Evolutionary conservation across 2,888 invertebrate genomes (phyloP), one percentile per base, ranked within the genome.

Genomic region (Lasius fuliginosus): DNA sequence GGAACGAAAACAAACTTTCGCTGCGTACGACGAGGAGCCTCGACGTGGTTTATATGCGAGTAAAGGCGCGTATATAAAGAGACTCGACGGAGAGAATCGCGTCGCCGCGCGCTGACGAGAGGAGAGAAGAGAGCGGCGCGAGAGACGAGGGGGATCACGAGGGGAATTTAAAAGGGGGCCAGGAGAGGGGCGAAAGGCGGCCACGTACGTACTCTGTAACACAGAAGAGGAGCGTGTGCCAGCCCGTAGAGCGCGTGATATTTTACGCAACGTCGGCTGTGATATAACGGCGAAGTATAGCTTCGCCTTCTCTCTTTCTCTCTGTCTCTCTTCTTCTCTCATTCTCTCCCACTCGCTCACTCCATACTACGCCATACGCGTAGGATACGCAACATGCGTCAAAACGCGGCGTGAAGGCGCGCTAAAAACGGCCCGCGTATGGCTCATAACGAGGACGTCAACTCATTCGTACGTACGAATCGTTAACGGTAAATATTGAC

Each of bases 231-330:
- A 86, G 84, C 65, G 87, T 86, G 88, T 86, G 87, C 86, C 87
- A 87, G 85, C 69, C 75, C 27, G 73, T 40, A 58, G 58, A 86
- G 86, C 87, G 85, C 87, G 86, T 86, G 64, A 79, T 77, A 89
- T 90, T 92, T 92, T 92, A 92, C 92, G 92, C 92, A 92, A 92
- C 88, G 89, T 76, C 86, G 89, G 73, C 87, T 90, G 92, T 92
- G 92, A 92, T 91, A 91, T 92, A 90, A 92, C 91, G 86, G 76
- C 82, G 67, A 84, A 64, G 42, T 86, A 81, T 79, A 79, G 73
- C 79, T 62, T 71, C 58, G 56, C 46, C 18, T 56, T 36, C 53
- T 42, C 69, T 53, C 53, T 23, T 30, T 33, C n/a, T 68, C 49
- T 49, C 49, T n/a, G n/a, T 46, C 46, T 46, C 49, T 49, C n/a